Conservation (phyloP, 2,888 invertebrate species). For the Acrobasis suavella region DNA sequence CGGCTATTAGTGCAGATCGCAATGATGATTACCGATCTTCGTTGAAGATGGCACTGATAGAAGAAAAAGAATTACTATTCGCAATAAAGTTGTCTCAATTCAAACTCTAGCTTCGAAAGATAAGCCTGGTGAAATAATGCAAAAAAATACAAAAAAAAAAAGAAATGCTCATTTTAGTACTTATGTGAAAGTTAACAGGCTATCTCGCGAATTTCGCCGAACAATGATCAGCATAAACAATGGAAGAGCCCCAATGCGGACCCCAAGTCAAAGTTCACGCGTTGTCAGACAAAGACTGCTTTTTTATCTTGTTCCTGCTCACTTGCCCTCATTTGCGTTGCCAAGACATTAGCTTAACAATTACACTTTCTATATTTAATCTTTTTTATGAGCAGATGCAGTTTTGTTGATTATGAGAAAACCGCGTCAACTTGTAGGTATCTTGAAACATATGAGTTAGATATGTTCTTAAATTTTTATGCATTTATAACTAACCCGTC, state of each 20-base stretch:
- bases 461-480: no score
- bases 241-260: constrained; percentile 11
- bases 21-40: no score
- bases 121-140: no score
- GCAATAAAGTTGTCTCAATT: no score
- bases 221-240: constrained; percentile 24
- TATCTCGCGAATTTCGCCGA: constrained; percentile 16
- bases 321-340: constrained; percentile 17
- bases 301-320: constrained; percentile 16
- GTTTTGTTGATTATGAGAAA: neutral
- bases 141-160: neutral
- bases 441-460: no score
- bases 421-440: neutral
- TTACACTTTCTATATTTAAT: constrained; percentile 9
- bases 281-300: constrained; percentile 21
- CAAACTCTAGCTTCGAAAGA: no score
- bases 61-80: no score
- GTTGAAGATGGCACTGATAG: no score
- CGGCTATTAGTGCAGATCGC: no score
- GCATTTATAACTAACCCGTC: no score
- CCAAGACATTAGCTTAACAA: constrained; percentile 3
- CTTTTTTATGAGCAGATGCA: neutral
- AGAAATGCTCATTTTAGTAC: neutral
- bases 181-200: constrained; percentile 8
- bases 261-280: constrained; percentile 24